A percentile compares a stretch with the other conserved stretches of the same genome.
phyloP scores from a whole-genome alignment of 2,888 invertebrate species.

The Fragum whitleyi region DNA sequence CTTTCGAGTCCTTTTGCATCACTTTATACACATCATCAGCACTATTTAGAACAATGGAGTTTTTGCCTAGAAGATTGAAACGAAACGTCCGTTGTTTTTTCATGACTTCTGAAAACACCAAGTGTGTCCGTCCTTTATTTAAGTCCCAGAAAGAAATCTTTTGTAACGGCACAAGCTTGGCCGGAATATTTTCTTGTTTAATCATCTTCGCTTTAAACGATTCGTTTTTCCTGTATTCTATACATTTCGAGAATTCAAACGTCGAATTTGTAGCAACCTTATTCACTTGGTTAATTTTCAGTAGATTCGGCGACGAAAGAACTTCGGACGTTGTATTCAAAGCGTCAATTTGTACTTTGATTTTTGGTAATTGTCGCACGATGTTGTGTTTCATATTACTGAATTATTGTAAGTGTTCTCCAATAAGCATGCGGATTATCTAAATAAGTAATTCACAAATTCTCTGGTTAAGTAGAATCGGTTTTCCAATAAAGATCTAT shows the following conservation, averaged over 20 bases:
- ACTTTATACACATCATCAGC: constrained; percentile 20
- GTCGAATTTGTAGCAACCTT: not conserved
- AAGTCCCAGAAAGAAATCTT: not conserved
- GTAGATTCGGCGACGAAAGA: not conserved
- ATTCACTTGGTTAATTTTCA: not conserved
- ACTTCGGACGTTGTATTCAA: not conserved
- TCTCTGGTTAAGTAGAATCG: not conserved
- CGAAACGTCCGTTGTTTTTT: constrained; percentile 24
- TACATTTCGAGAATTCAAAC: constrained; percentile 1
- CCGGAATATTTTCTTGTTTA: not conserved
- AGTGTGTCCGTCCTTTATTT: constrained; percentile 31
- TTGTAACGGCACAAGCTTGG: not conserved
- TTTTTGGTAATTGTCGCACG: constrained; percentile 4
- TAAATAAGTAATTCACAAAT: not conserved
- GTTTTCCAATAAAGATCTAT: not conserved
- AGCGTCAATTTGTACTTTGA: constrained; percentile 6
- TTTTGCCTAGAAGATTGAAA: constrained; percentile 26
- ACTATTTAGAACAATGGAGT: constrained; percentile 38
- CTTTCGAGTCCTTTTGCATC: not conserved
- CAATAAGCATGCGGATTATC: not conserved
- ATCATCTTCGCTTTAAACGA: not conserved
- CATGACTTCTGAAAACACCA: constrained; percentile 33
- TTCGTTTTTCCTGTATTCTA: not conserved
- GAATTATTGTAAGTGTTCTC: not conserved
- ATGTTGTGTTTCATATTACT: constrained; percentile 10